These are phyloP conservation scores for Octodon degus DNA, from an alignment of 2,113 vertebrate species.

Conservation along the genomic window DNA sequence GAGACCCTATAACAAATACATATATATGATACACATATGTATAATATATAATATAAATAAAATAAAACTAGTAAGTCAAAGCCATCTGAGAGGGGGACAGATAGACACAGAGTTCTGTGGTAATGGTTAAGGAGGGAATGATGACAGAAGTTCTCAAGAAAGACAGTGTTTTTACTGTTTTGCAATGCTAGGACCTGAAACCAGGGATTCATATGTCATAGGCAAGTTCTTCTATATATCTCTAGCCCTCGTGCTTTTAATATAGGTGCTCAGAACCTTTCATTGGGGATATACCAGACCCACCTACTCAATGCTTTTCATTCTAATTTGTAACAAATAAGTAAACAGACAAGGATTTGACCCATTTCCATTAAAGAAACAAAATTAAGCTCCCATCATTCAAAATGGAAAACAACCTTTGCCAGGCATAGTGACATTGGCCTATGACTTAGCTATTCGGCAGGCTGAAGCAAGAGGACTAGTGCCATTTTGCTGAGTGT, in stretches of 20 bases:
- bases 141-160: constrained; percentile 1
- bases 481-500: not conserved
- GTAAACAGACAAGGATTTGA: not conserved
- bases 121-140: not conserved
- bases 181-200: not conserved
- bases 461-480: not conserved
- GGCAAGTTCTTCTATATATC: not conserved
- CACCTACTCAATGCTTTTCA: not conserved
- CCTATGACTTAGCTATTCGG: not conserved
- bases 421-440: not conserved
- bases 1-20: too few species aligned
- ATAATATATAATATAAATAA: too few species aligned
- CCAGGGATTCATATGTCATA: not conserved
- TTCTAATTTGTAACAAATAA: not conserved
- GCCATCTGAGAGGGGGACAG: too few species aligned
- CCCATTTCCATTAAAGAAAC: not conserved
- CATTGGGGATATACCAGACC: not conserved
- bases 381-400: not conserved
- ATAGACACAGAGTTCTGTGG: not conserved
- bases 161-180: not conserved
- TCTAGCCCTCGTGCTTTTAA: not conserved
- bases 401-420: not conserved
- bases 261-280: not conserved
- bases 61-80: too few species aligned
- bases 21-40: too few species aligned